Conservation (phyloP, 2,888 invertebrate species). For the Sinhomidia bicolor region DNA sequence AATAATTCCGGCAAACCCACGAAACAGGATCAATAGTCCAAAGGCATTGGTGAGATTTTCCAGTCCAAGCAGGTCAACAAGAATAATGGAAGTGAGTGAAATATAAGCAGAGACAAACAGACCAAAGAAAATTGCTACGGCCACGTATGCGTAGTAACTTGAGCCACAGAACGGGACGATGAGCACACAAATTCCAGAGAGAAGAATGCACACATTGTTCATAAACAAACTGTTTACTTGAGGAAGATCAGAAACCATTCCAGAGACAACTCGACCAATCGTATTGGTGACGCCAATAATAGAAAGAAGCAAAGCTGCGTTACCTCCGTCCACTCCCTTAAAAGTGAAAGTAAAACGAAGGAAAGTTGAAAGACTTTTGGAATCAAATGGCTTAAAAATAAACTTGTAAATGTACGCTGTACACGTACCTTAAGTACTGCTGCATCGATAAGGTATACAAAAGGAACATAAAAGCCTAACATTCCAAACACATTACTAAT, state of each 20-base stretch:
- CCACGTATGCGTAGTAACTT: conserved; percentile 88
- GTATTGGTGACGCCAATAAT: conserved; percentile 92
- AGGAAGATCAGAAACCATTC: conserved; percentile 83
- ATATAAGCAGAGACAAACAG: conserved; percentile 97
- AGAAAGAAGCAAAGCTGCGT: conserved; percentile 90
- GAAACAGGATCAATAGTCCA: conserved; percentile 96
- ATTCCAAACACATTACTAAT: conserved; percentile 98
- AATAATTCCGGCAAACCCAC: conserved; percentile 96
- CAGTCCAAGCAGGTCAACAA: conserved; percentile 97
- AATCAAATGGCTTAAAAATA: too few relatives aligned
- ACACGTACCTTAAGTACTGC: conserved; percentile 87
- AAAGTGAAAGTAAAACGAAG: too few relatives aligned
- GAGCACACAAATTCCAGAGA: conserved; percentile 93
- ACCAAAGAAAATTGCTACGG: conserved; percentile 94
- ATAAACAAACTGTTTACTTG: conserved; percentile 93
- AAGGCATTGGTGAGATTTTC: conserved; percentile 98
- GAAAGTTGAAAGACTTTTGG: too few relatives aligned
- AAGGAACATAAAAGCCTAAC: conserved; percentile 98
- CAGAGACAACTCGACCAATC: conserved; percentile 84
- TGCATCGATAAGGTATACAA: conserved; percentile 95
- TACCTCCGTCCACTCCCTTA: conserved; percentile 87
- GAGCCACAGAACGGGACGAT: conserved; percentile 90
- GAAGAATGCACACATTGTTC: conserved; percentile 95
- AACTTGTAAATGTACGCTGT: too few relatives aligned
- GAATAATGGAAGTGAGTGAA: conserved; percentile 97